A percentile compares a stretch with the other conserved stretches of the same genome.
Evolutionary conservation across 2,113 vertebrate genomes (phyloP).

Genomic region (Gracilinanus agilis): DNA sequence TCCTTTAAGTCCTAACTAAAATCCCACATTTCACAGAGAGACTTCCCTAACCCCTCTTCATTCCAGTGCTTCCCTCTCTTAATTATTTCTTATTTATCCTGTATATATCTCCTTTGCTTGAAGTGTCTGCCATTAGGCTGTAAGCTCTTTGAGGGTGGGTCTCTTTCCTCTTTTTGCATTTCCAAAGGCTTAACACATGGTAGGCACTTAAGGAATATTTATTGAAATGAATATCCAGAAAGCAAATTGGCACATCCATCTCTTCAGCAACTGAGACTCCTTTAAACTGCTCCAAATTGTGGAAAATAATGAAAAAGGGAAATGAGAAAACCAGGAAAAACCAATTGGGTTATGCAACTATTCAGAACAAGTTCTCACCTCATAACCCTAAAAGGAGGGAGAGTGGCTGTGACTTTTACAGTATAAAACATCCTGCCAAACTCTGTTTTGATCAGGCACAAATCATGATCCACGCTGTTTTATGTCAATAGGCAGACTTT

Average conservation of each 20-base stretch:
- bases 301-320: background rate
- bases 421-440: slow-evolving; percentile 43
- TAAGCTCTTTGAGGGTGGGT: background rate
- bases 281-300: background rate
- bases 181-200: background rate
- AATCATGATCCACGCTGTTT: slow-evolving; percentile 52
- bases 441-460: slow-evolving; percentile 50
- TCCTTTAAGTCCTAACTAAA: background rate
- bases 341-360: background rate
- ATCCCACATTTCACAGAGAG: background rate
- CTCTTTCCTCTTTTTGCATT: background rate
- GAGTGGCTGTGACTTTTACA: slow-evolving; percentile 35
- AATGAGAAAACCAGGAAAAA: background rate
- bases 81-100: background rate
- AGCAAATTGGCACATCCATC: background rate
- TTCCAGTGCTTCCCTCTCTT: background rate
- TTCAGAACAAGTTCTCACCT: background rate
- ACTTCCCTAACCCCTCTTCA: background rate
- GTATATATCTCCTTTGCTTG: background rate
- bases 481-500: slow-evolving; percentile 73
- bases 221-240: background rate
- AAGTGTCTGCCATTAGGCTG: background rate
- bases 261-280: background rate
- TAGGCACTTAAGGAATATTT: background rate
- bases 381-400: slow-evolving; percentile 30